Evolutionary conservation across 35 echinoderm and acorn worm species (phyloP), one percentile per base, ranked within the genome.

Genomic region (Lytechinus variegatus): DNA sequence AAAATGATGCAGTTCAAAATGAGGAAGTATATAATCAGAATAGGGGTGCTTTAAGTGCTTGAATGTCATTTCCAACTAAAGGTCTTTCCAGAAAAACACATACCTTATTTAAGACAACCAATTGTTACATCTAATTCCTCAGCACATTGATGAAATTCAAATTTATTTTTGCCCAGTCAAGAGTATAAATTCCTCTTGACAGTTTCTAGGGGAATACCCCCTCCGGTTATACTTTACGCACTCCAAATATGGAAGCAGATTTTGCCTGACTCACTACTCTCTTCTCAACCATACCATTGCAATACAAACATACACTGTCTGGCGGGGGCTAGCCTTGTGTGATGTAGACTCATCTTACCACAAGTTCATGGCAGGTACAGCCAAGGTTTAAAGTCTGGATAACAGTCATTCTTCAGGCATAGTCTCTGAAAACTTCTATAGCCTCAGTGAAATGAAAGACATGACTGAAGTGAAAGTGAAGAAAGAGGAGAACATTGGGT

Each of bases 241-340:
- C 66, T 79, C 66, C 66, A 79, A 79, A 79, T 79, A 79, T 79
- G 66, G 66, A 79, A 79, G 66, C 66, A 79, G 66, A 79, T 79
- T 79, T 79, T 79, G 16, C 66, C 66, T 79, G 66, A 79, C 66
- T 79, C 66, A 79, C 66, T 79, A 79, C 66, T 79, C 19, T 79
- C 66, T 79, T 79, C 66, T 24, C 0, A 79, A 24, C 66, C 66
- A 79, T 79, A 79, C 19, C 10, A 4, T 24, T 24, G 66, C 8
- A 79, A 79, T 24, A 79, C 66, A 79, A 79, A 79, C 66, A n/a
- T 5, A 79, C 66, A 79, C 16, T 79, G 66, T 79, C 19, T 79
- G 66, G 66, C 66, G 6, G n/a, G 5, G 21, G 66, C 66, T 79
- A 79, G 66, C 66, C 66, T 79, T 79, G 66, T 79, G 66, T 79